Evolutionary conservation across 2,797 vertebrate genomes (phyloP).

Genomic region (Cheirogaleus major): DNA sequence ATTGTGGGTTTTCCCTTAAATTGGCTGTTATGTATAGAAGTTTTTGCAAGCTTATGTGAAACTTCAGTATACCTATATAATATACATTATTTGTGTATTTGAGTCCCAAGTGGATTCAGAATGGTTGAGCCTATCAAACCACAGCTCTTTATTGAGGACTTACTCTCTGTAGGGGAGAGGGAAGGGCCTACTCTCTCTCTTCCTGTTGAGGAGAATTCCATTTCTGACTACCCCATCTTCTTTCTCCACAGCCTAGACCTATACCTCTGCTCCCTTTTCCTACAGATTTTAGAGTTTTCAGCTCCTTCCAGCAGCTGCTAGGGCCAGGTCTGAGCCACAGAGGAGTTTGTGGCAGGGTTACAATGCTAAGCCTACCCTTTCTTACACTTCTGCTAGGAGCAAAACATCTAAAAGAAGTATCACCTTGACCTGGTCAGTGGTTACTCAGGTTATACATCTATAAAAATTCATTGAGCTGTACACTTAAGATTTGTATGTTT

Average conservation of each 20-base stretch:
- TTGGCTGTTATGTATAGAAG: neutral
- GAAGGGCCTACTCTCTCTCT: neutral
- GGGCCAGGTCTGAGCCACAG: neutral
- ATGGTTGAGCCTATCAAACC: neutral
- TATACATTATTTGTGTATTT: neutral
- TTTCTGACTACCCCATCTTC: neutral
- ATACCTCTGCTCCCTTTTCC: neutral
- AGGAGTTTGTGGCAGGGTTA: neutral
- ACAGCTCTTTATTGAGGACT: neutral
- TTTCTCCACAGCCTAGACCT: neutral
- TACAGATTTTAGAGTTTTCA: neutral
- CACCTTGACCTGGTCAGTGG: neutral
- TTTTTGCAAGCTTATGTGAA: neutral
- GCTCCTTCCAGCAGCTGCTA: neutral
- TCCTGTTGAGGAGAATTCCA: neutral
- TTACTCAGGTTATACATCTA: neutral
- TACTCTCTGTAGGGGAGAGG: neutral
- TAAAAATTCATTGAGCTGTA: neutral
- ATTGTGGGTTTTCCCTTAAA: conserved; percentile 5
- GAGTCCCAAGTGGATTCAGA: neutral
- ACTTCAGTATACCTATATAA: neutral
- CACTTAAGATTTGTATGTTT: neutral
- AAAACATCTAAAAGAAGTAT: neutral
- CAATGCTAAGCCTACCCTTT: neutral
- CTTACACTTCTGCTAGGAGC: neutral